These are phyloP conservation scores for Chondrilla cf. caribensis DNA, from an alignment of 37 sponge, comb jelly and placozoan species.

Conservation along the genomic window DNA sequence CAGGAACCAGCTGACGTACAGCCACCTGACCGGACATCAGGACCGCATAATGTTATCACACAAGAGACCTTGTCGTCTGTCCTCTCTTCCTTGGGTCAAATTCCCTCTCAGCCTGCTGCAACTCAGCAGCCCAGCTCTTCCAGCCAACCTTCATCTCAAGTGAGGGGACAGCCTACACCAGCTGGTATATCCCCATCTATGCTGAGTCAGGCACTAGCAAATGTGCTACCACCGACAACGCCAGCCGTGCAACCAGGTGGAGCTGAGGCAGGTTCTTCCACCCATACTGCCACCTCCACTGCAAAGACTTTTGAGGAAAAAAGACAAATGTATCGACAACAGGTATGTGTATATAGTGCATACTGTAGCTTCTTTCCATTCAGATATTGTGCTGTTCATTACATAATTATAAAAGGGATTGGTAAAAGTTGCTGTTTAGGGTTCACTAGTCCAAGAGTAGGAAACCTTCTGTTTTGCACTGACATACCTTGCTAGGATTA, in stretches of 20 bases:
- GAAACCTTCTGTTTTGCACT: no score
- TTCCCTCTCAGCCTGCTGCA: neutral
- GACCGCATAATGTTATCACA: neutral
- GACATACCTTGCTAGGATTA: no score
- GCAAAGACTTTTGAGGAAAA: no score
- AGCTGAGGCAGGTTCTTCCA: no score
- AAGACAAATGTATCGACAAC: no score
- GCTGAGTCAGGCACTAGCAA: neutral
- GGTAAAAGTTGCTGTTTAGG: no score
- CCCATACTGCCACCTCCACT: no score
- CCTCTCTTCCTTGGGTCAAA: neutral
- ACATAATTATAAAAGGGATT: no score
- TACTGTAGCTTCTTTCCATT: neutral
- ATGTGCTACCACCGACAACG: neutral
- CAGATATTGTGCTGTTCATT: neutral
- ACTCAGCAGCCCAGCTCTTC: neutral
- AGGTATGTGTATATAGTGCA: neutral
- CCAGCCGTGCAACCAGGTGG: neutral
- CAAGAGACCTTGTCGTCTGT: neutral
- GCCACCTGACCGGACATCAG: no score
- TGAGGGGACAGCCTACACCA: neutral
- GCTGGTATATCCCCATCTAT: neutral
- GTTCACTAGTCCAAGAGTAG: no score
- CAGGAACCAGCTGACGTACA: slow-evolving; percentile 11
- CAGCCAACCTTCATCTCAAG: neutral